phyloP scores from a whole-genome alignment of 2,797 vertebrate genomes.

The Scomberomorus guttatus region DNA sequence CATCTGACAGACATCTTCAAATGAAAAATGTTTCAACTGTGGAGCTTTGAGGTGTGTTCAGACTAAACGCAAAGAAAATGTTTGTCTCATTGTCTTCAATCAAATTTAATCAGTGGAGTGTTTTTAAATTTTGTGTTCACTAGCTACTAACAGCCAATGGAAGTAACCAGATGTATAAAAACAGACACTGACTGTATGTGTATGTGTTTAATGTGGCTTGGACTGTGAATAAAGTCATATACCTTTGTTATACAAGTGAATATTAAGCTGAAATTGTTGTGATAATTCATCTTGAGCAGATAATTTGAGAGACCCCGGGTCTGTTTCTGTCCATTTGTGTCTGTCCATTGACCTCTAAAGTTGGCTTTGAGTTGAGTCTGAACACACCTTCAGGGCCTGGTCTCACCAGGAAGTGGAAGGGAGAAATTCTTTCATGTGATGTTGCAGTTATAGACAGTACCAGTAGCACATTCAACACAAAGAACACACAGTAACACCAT shows the following conservation, averaged over 20 bases:
- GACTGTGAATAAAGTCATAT: too few species aligned
- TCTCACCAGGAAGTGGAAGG: too few species aligned
- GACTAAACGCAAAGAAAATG: not conserved
- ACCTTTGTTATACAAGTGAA: too few species aligned
- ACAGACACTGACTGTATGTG: not conserved
- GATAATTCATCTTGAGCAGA: too few species aligned
- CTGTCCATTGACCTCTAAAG: too few species aligned
- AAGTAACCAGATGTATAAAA: not conserved
- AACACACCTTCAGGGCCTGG: not conserved
- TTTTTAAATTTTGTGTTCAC: not conserved
- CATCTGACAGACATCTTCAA: not conserved
- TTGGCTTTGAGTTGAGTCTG: not conserved
- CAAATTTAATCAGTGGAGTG: not conserved
- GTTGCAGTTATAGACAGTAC: too few species aligned
- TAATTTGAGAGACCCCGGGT: too few species aligned
- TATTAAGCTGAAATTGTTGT: too few species aligned
- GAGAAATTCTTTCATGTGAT: too few species aligned
- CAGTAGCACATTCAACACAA: not conserved
- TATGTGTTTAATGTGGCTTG: not conserved
- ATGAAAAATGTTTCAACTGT: not conserved
- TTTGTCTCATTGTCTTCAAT: not conserved
- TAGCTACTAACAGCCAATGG: not conserved
- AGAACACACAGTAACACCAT: not conserved
- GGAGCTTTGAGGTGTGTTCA: slow-evolving; percentile 1
- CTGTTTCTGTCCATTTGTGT: too few species aligned